These are phyloP conservation scores for Teleogryllus occipitalis DNA, from an alignment of 1,140 invertebrate genomes.

Conservation along the genomic window DNA sequence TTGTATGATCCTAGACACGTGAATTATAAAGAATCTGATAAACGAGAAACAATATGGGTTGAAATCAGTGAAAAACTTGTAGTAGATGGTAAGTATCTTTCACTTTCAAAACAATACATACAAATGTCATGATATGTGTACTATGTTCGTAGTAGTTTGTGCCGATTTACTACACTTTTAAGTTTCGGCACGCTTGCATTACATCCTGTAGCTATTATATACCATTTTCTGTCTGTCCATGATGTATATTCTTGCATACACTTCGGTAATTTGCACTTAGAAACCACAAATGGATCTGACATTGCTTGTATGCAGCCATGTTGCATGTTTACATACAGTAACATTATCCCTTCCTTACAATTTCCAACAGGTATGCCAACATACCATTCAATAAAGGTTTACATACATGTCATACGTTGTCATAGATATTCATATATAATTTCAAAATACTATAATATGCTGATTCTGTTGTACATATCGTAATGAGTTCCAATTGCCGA, in stretches of 20 bases:
- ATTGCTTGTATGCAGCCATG: conserved; percentile 1
- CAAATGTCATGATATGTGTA: neutral
- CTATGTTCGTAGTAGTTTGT: neutral
- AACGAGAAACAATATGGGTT: neutral
- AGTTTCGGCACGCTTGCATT: neutral
- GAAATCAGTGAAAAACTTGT: neutral
- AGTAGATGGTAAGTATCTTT: neutral
- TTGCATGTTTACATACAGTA: conserved; percentile 5
- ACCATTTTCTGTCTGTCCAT: neutral
- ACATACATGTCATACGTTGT: conserved; percentile 4
- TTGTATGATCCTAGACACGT: neutral
- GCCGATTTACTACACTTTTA: neutral
- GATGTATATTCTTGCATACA: neutral
- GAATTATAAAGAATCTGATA: conserved; percentile 2
- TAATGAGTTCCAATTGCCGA: too few relatives aligned
- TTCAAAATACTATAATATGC: neutral
- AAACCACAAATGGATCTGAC: neutral
- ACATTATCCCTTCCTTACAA: conserved; percentile 4
- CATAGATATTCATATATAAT: neutral
- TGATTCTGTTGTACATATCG: too few relatives aligned
- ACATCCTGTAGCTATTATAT: neutral
- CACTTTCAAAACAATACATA: neutral
- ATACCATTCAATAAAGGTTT: conserved; percentile 1
- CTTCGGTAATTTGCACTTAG: neutral
- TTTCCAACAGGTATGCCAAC: conserved; percentile 1